Conservation (phyloP, 64 coral and sea anemone genomes). For the Acropora yongei region DNA sequence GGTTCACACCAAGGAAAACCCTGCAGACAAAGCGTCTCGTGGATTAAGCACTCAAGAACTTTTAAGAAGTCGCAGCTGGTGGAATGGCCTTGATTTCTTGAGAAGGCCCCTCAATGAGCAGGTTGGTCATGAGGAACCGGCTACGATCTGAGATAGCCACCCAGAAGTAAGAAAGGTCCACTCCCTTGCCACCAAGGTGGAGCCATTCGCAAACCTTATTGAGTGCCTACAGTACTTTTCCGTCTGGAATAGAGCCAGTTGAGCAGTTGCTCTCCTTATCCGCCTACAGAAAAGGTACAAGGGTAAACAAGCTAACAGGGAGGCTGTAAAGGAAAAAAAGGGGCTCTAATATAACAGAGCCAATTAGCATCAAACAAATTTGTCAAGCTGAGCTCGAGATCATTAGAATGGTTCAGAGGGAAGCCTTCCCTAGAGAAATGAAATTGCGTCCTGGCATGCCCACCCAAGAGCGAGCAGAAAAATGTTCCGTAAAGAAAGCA, state of each 20-base stretch:
- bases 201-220: not conserved
- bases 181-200: not conserved
- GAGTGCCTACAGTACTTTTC: constrained; percentile 20
- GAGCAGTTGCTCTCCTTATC: not conserved
- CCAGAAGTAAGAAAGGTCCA: constrained; percentile 25
- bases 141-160: not conserved
- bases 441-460: not conserved
- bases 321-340: not conserved
- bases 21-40: too few relatives aligned
- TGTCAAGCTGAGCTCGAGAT: not conserved
- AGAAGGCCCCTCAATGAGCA: not conserved
- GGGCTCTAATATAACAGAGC: not conserved
- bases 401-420: not conserved
- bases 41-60: not conserved
- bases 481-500: not conserved
- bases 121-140: not conserved
- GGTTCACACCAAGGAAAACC: too few relatives aligned
- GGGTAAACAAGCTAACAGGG: not conserved
- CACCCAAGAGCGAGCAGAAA: not conserved
- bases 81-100: constrained; percentile 44
- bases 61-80: constrained; percentile 11
- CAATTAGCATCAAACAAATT: not conserved
- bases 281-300: not conserved
- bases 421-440: not conserved
- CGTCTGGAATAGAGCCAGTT: constrained; percentile 5